These are phyloP conservation scores for Drosophila bocki DNA, from an alignment of 1,140 invertebrate genomes.

Conservation along the genomic window DNA sequence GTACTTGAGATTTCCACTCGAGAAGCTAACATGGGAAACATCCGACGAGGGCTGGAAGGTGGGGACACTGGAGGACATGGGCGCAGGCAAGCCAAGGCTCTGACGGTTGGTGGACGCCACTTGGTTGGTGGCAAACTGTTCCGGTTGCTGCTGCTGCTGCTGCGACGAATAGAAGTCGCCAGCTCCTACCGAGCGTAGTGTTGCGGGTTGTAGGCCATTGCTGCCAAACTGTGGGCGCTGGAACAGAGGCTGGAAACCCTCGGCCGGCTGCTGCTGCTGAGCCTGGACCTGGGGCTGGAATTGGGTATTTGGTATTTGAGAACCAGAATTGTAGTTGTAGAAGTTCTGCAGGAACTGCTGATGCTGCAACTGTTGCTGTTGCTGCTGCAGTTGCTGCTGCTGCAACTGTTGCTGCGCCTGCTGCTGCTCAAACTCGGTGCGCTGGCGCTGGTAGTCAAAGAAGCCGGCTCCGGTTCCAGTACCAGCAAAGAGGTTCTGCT, in stretches of 20 bases:
- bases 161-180: slow-evolving; percentile 64
- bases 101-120: slow-evolving; percentile 51
- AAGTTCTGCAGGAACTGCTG: slow-evolving; percentile 67
- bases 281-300: slow-evolving; percentile 1
- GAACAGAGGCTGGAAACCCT: background rate
- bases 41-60: slow-evolving; percentile 55
- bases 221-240: slow-evolving; percentile 19
- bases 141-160: slow-evolving; percentile 68
- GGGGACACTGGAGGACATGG: slow-evolving; percentile 45
- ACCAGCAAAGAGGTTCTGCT: background rate
- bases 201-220: slow-evolving; percentile 57
- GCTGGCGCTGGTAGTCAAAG: slow-evolving; percentile 66
- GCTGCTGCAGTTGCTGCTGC: slow-evolving; percentile 66
- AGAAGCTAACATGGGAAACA: slow-evolving; percentile 71
- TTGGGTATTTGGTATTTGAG: background rate
- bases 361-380: slow-evolving; percentile 75
- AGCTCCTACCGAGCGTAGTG: background rate
- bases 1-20: slow-evolving; percentile 69
- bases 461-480: slow-evolving; percentile 53
- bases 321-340: slow-evolving; percentile 50
- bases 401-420: slow-evolving; percentile 68
- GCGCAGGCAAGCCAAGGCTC: slow-evolving; percentile 61
- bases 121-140: slow-evolving; percentile 65
- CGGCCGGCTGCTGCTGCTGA: slow-evolving; percentile 42
- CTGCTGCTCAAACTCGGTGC: slow-evolving; percentile 65